Base-by-base conservation (phyloP, 2,113 vertebrate species). In the Montifringilla adamsi region DNA sequence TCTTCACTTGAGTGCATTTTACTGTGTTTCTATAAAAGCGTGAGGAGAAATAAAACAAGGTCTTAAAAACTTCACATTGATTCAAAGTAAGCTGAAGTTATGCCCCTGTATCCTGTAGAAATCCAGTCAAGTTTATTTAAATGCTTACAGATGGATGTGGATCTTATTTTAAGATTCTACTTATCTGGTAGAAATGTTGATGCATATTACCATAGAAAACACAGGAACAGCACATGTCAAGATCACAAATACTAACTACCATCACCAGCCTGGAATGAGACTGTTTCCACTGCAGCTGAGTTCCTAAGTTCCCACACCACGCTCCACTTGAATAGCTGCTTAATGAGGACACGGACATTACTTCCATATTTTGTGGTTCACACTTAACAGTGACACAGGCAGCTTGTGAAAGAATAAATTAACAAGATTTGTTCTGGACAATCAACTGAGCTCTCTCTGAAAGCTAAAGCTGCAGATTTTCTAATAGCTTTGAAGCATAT, bases 21-120 rank as follows among this genome's bases (percentile, higher is more conserved):
- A 92, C 37, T 59, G 62, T 58, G 68, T 63, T 93, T 81, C 84
- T 56, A 52, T 87, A 95, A 94, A 90, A 96, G 31, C 0, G 0
- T 16, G 56, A 82, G 47, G 78, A 68, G 85, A 92, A 93, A 88
- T 88, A 92, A 92, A 94, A 75, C n/a, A 72, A 84, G 31, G 74
- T 78, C 44, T 91, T 91, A 79, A 87, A 93, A 92, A 33, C 35
- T 81, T 56, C 37, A 79, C 37, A 53, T 33, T 72, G 41, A 95
- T 79, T 92, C 44, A 49, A 80, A 75, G 18, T 23, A 33, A 81
- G 47, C 37, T 72, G 73, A 92, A 79, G 19, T 55, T 75, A 81
- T 9, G 24, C 4, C 18, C 19, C 35, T 43, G 9, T 21, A 58
- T 16, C 16, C 35, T 39, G 12, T 16, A 62, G 50, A 43, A 87